Percentiles rank a stretch among this genome's conserved stretches.
These are phyloP conservation scores for Typhlomys cinereus DNA, from an alignment of 2,113 vertebrate species.

Conservation along the genomic window DNA sequence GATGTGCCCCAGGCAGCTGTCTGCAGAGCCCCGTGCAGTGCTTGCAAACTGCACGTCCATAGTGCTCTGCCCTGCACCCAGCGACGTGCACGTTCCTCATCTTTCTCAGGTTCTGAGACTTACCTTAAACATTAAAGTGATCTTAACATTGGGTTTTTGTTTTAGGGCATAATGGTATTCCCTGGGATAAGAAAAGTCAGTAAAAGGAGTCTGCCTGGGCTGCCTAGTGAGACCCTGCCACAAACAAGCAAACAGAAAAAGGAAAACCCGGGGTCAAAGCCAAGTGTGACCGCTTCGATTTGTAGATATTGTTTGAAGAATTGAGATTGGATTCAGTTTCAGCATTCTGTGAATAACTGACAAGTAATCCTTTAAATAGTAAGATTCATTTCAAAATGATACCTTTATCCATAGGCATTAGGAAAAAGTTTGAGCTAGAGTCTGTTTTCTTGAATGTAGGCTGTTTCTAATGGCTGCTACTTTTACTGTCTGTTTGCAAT, in stretches of 20 bases:
- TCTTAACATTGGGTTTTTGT: conserved; percentile 28
- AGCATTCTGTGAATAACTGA: not conserved
- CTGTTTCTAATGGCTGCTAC: not conserved
- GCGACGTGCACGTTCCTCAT: not conserved
- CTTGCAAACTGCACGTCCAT: too few relatives aligned
- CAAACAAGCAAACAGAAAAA: not conserved
- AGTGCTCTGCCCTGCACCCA: too few relatives aligned
- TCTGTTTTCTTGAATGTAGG: not conserved
- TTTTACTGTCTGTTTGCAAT: not conserved
- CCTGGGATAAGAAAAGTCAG: not conserved
- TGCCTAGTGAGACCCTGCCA: not conserved
- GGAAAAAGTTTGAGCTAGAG: not conserved
- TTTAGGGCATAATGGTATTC: not conserved
- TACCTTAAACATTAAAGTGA: conserved; percentile 40
- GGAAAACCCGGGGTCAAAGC: not conserved
- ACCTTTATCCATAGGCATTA: too few relatives aligned
- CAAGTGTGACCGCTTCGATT: not conserved
- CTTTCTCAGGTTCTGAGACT: not conserved
- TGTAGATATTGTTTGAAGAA: conserved; percentile 20
- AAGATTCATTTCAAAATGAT: too few relatives aligned
- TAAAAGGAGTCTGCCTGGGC: not conserved
- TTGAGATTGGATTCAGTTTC: not conserved
- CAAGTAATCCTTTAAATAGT: conserved; percentile 33
- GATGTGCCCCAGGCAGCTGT: not conserved
- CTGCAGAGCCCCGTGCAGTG: too few relatives aligned